phyloP scores from a whole-genome alignment of 2,888 invertebrate genomes.

The Cancer borealis region DNA sequence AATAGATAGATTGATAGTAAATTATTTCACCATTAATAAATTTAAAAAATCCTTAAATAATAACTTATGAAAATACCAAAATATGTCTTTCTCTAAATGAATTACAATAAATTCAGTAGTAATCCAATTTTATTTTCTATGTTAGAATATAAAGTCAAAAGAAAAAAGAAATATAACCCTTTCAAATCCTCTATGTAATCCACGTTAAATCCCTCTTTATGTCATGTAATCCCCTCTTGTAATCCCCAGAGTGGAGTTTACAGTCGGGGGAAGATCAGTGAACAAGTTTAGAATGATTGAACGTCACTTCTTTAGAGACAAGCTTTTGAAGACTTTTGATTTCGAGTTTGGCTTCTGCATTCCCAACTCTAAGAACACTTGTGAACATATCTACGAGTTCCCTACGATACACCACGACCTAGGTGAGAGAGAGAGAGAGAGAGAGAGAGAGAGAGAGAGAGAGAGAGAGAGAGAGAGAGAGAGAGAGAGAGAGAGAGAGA shows the following conservation, averaged over 20 bases:
- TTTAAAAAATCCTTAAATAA: too few relatives aligned
- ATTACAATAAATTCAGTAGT: too few relatives aligned
- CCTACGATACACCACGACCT: constrained; percentile 91
- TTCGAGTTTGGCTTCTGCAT: constrained; percentile 99
- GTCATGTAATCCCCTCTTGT: too few relatives aligned
- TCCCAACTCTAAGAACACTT: constrained; percentile 97
- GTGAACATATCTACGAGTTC: constrained; percentile 99
- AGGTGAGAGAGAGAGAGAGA: constrained; percentile 83
- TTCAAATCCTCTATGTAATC: not conserved
- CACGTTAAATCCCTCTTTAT: not conserved
- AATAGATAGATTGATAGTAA: too few relatives aligned
- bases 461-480: not conserved
- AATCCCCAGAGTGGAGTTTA: constrained; percentile 93
- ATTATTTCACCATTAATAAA: too few relatives aligned
- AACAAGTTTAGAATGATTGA: constrained; percentile 99
- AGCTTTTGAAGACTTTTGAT: constrained; percentile 96
- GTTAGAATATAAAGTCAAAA: too few relatives aligned
- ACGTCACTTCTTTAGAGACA: constrained; percentile 96
- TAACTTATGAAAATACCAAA: too few relatives aligned
- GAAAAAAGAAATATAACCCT: not conserved
- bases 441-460: not conserved
- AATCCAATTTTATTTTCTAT: too few relatives aligned
- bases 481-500: not conserved
- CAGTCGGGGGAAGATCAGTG: constrained; percentile 94
- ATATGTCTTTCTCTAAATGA: too few relatives aligned